Base-by-base conservation (phyloP, 2,888 invertebrate genomes). In the Hydrotaea diabolus region DNA sequence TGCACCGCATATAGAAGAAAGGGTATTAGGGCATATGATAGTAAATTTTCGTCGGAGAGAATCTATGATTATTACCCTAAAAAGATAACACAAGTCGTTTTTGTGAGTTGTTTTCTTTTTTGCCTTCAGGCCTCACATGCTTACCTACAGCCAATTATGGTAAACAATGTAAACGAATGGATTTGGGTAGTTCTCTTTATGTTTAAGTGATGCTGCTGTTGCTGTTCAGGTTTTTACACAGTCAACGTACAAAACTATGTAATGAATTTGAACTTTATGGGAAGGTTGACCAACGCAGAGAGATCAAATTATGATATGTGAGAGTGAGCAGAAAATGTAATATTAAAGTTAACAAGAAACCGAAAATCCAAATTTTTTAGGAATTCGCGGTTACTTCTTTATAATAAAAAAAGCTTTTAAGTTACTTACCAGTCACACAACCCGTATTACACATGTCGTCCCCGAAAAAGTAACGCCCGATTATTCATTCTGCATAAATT, bases 61-160 rank as follows among this genome's bases (percentile, higher is more conserved):
- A 82, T 77, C 79, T 77, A 69, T 85, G 66, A 79, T 69, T 79
- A 82, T 82, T 79, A 79, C 76, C 79, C 57, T 59, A 76, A 81
- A 77, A 11, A 85, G 81, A 81, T 79, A 85, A 82, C 79, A 79
- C 59, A 83, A 83, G 69, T 77, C 62, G 62, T 77, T 69, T 13
- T 21, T 19, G 39, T 74, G 55, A 57, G 55, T 71, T 77, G 36
- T 81, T 69, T 69, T 72, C 36, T 57, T 53, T 21, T 19, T 23
- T 59, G 64, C 76, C 84, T 66, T 79, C 69, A 79, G 79, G 81
- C 76, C 53, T 62, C 66, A 78, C 26, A 26, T 21, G 43, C 15
- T 26, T 49, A 62, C 62, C 62, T 69, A 69, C 46, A 69, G 78
- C 81, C 80, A 84, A 81, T 78, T 81, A 84, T 57, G 64, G 72